Conservation (phyloP, 2,888 invertebrate genomes). For the Acrobasis consociella region DNA sequence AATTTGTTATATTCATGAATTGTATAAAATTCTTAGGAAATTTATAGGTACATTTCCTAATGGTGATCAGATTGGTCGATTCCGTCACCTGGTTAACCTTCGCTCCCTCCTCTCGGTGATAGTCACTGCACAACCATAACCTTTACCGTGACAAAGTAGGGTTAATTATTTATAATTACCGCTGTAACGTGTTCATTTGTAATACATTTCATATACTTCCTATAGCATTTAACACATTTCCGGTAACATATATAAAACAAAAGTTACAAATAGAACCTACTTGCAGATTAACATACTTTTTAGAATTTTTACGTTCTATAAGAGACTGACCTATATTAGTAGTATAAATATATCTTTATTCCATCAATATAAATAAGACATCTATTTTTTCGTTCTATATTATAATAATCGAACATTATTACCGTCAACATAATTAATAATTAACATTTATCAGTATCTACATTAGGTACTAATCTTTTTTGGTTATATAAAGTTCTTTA, state of each 20-base stretch:
- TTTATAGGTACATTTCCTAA: no score
- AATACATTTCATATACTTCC: no score
- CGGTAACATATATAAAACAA: neutral
- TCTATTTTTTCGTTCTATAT: neutral
- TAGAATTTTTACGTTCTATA: neutral
- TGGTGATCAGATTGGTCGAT: no score
- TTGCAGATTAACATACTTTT: neutral
- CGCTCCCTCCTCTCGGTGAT: no score
- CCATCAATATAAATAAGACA: constrained; percentile 1
- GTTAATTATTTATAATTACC: no score
- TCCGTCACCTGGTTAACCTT: no score
- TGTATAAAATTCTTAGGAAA: no score
- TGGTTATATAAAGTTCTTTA: constrained; percentile 8
- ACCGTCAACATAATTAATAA: constrained; percentile 8
- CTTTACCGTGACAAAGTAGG: no score
- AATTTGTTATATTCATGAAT: no score
- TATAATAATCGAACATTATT: constrained; percentile 6
- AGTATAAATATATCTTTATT: constrained; percentile 11
- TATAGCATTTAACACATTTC: no score
- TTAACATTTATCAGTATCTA: constrained; percentile 19
- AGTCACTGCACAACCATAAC: no score
- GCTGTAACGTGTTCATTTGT: no score
- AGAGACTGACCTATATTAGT: neutral
- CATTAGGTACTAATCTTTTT: constrained; percentile 4
- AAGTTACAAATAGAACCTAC: neutral